Evolutionary conservation across 2,797 vertebrate genomes (phyloP).

Genomic region (Fistularia tabacaria): DNA sequence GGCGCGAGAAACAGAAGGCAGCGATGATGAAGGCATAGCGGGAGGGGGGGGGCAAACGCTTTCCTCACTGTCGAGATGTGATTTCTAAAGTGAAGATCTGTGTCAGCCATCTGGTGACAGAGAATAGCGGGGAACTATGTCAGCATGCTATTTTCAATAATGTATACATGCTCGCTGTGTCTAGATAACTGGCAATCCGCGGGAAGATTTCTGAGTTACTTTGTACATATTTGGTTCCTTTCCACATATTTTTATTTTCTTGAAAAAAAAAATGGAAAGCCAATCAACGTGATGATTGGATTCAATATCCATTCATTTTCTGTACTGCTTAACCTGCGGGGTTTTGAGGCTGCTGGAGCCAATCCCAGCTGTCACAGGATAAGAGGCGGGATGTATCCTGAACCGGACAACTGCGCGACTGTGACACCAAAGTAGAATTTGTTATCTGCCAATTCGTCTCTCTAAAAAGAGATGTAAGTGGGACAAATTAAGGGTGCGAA

Average conservation of each 20-base stretch:
- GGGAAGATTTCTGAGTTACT: constrained; percentile 3
- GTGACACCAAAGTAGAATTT: no score
- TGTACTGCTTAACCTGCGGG: no score
- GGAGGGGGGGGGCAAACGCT: constrained; percentile 43
- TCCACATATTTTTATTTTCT: background rate
- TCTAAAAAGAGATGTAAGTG: no score
- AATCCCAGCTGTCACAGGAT: no score
- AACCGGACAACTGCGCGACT: no score
- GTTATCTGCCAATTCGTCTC: no score
- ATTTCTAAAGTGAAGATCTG: constrained; percentile 66
- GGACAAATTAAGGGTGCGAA: no score
- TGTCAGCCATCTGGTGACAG: constrained; percentile 67
- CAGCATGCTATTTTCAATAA: constrained; percentile 61
- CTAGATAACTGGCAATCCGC: constrained; percentile 27
- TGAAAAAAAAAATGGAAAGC: background rate
- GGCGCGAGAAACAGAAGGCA: constrained; percentile 59
- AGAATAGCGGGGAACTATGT: constrained; percentile 51
- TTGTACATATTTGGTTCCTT: constrained; percentile 6
- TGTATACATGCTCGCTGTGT: constrained; percentile 60
- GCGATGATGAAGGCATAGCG: constrained; percentile 39
- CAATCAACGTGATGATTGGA: background rate
- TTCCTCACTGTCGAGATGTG: constrained; percentile 50
- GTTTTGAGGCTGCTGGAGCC: no score
- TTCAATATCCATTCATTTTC: no score
- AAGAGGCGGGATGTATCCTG: no score